phyloP scores from a whole-genome alignment of 2,888 invertebrate species.

The Catocala nupta region DNA sequence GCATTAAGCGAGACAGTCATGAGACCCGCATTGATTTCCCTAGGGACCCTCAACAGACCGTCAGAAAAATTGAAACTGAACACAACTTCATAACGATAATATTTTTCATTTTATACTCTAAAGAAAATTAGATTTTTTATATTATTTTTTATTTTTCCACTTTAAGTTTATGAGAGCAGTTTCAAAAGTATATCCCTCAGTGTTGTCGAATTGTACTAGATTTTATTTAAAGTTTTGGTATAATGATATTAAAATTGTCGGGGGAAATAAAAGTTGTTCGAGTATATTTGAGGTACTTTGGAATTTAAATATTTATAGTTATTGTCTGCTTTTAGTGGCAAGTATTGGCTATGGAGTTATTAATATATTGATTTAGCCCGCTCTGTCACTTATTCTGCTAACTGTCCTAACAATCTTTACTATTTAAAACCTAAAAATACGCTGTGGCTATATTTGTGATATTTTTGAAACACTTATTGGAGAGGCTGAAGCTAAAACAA shows the following conservation, averaged over 20 bases:
- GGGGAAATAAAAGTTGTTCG: conserved; percentile 21
- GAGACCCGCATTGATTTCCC: conserved; percentile 62
- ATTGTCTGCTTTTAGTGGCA: too few relatives aligned
- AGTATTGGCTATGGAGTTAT: too few relatives aligned
- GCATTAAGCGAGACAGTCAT: conserved; percentile 46
- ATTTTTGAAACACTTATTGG: too few relatives aligned
- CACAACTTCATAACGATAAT: conserved; percentile 52
- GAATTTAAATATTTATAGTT: too few relatives aligned
- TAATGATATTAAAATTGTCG: conserved; percentile 21
- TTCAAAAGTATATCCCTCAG: conserved; percentile 42
- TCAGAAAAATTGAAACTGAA: conserved; percentile 61
- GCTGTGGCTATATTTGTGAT: too few relatives aligned
- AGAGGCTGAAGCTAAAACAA: too few relatives aligned
- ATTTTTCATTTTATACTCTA: conserved; percentile 45
- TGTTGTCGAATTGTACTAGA: conserved; percentile 23
- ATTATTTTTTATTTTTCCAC: conserved; percentile 24
- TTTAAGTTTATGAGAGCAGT: conserved; percentile 37
- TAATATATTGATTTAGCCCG: too few relatives aligned
- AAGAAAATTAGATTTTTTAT: conserved; percentile 42
- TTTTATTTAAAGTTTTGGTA: conserved; percentile 28
- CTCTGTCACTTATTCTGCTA: too few relatives aligned
- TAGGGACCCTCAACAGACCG: conserved; percentile 53
- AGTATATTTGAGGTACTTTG: too few relatives aligned
- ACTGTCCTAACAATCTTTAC: too few relatives aligned
- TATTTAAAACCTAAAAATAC: too few relatives aligned